These are phyloP conservation scores for Pogonomyrmex californicus DNA, from an alignment of 1,140 invertebrate species.

Conservation along the genomic window DNA sequence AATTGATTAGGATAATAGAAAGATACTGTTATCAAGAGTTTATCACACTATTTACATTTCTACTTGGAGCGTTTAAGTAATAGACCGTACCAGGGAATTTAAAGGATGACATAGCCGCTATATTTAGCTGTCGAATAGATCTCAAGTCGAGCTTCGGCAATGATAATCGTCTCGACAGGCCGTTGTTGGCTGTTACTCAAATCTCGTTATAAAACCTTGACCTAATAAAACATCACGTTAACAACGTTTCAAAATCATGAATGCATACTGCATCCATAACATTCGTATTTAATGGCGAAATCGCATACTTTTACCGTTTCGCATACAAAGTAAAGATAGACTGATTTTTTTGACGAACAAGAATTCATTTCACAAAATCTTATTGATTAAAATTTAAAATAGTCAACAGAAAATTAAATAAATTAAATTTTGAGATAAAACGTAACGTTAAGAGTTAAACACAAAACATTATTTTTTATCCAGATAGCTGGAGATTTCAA, in stretches of 20 bases:
- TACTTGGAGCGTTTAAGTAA: conserved; percentile 10
- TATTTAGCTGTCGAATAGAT: conserved; percentile 74
- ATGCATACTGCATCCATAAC: neutral
- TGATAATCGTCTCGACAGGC: conserved; percentile 62
- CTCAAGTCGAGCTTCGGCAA: conserved; percentile 43
- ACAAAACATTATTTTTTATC: neutral
- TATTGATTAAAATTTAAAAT: neutral
- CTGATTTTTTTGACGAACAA: neutral
- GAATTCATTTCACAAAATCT: neutral
- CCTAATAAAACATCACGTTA: conserved; percentile 70
- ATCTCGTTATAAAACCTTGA: conserved; percentile 75
- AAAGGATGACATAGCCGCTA: conserved; percentile 68
- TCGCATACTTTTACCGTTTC: neutral
- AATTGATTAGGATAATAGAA: neutral
- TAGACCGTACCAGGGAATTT: conserved; percentile 13
- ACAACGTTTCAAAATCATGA: conserved; percentile 41
- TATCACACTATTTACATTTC: conserved; percentile 15
- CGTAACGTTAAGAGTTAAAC: neutral
- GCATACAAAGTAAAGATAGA: neutral
- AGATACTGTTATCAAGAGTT: conserved; percentile 27
- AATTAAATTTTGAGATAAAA: neutral
- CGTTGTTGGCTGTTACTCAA: conserved; percentile 77
- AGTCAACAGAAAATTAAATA: neutral
- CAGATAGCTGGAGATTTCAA: neutral
- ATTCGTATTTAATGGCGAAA: neutral